Evolutionary conservation across 2,888 invertebrate genomes (phyloP).

Genomic region (Tetramorium bicarinatum): DNA sequence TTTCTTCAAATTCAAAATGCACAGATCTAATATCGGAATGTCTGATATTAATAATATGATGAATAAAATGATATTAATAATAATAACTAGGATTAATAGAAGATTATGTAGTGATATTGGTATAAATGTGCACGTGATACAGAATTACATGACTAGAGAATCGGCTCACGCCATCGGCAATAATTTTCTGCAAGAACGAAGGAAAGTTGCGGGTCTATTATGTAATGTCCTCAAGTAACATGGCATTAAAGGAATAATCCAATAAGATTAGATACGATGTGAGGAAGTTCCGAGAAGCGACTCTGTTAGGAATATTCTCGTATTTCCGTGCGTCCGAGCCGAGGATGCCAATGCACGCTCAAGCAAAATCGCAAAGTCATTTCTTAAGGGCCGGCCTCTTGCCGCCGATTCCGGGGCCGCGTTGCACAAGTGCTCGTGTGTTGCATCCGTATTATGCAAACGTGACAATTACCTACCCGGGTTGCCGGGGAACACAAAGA

Average conservation of each 20-base stretch:
- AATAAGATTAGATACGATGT: not conserved
- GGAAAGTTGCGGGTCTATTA: not conserved
- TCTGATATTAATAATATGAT: conserved; percentile 1
- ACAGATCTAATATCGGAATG: not conserved
- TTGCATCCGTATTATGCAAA: conserved; percentile 54
- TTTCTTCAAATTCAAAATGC: too few relatives aligned
- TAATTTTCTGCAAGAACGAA: conserved; percentile 2
- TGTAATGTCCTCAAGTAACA: conserved; percentile 9
- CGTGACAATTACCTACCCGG: conserved; percentile 50
- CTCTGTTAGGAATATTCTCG: not conserved
- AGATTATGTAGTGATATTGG: not conserved
- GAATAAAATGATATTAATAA: too few relatives aligned
- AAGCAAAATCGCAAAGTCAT: conserved; percentile 33
- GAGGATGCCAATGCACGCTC: not conserved
- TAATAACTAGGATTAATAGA: not conserved
- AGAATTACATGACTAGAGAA: conserved; percentile 18
- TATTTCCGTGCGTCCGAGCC: conserved; percentile 6
- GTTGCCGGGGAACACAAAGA: conserved; percentile 35
- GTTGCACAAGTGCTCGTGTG: conserved; percentile 44
- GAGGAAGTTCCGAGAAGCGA: not conserved
- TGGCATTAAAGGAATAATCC: conserved; percentile 9
- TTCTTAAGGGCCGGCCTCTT: conserved; percentile 39
- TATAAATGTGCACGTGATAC: not conserved
- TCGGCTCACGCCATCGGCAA: not conserved
- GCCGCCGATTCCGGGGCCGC: conserved; percentile 32